These are phyloP conservation scores for Semaprochilodus insignis DNA, from an alignment of 2,797 vertebrate genomes.

Conservation along the genomic window DNA sequence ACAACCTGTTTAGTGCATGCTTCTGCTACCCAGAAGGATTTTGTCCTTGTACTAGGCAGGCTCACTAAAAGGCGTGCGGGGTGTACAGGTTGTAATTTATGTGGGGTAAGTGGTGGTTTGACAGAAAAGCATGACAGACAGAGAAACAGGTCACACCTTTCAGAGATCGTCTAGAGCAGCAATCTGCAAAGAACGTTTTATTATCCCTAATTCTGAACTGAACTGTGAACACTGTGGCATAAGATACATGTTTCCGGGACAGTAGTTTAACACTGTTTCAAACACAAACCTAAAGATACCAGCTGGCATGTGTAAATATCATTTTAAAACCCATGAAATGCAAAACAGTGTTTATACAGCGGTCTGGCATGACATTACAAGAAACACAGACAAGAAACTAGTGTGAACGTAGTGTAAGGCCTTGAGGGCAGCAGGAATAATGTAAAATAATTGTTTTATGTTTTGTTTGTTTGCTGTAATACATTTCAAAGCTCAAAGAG, in stretches of 20 bases:
- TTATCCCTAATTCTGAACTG: background rate
- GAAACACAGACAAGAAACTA: too few species aligned
- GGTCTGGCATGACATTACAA: too few species aligned
- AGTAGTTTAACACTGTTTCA: background rate
- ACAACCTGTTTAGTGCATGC: too few species aligned
- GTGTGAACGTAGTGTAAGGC: too few species aligned
- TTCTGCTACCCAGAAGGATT: background rate
- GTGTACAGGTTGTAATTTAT: background rate
- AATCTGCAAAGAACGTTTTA: background rate
- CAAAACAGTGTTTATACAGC: background rate
- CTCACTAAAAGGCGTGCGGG: background rate
- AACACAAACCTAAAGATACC: background rate
- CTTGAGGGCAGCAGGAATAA: slow-evolving; percentile 26
- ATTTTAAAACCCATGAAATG: background rate
- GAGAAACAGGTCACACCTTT: background rate
- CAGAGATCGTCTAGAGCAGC: background rate
- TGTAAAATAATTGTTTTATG: background rate
- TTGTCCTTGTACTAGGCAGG: background rate
- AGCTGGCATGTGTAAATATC: background rate
- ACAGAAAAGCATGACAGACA: too few species aligned
- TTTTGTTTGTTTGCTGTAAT: background rate
- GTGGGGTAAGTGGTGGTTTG: too few species aligned
- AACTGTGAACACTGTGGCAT: background rate
- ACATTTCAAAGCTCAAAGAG: background rate
- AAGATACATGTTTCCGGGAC: background rate